Percentiles rank a stretch among this genome's conserved stretches.
These are phyloP conservation scores for Drosophila kurseongensis DNA, from an alignment of 1,140 invertebrate genomes.

Conservation along the genomic window DNA sequence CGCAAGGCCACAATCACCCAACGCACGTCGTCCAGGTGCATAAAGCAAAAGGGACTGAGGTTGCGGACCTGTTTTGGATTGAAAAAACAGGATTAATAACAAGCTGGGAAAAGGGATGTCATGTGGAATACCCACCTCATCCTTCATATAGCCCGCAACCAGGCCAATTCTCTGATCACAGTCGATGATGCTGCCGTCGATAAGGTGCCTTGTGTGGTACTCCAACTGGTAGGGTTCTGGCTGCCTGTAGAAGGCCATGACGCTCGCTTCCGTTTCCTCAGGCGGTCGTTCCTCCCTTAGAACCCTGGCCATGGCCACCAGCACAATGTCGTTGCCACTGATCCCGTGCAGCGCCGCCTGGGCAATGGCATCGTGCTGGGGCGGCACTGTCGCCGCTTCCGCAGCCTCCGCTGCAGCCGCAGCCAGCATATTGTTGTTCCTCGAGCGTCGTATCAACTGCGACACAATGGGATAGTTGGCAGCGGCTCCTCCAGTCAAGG, in stretches of 20 bases:
- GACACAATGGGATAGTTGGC: conserved; percentile 85
- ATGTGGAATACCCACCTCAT: conserved; percentile 90
- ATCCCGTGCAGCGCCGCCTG: conserved; percentile 82
- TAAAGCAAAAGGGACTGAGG: conserved; percentile 92
- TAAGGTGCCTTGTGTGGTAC: conserved; percentile 92
- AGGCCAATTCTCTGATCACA: conserved; percentile 94
- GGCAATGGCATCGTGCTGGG: conserved; percentile 80
- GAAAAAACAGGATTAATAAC: background rate
- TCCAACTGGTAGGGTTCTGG: conserved; percentile 92
- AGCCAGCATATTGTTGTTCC: conserved; percentile 76
- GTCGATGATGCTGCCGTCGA: conserved; percentile 93
- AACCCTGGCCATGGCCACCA: conserved; percentile 89
- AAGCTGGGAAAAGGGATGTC: too few relatives aligned
- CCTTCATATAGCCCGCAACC: conserved; percentile 93
- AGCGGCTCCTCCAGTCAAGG: conserved; percentile 74
- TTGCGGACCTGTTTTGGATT: conserved; percentile 62
- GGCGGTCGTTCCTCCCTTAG: conserved; percentile 80
- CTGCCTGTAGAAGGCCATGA: conserved; percentile 86
- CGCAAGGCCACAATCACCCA: conserved; percentile 93
- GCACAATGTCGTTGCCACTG: conserved; percentile 87
- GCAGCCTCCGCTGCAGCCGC: conserved; percentile 66
- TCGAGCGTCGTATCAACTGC: conserved; percentile 85
- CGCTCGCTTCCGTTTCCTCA: conserved; percentile 14
- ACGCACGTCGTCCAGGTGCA: conserved; percentile 93
- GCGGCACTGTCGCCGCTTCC: conserved; percentile 71